Base-by-base conservation (phyloP, 92 coral and sea anemone species). In the Epizoanthus stellaris region DNA sequence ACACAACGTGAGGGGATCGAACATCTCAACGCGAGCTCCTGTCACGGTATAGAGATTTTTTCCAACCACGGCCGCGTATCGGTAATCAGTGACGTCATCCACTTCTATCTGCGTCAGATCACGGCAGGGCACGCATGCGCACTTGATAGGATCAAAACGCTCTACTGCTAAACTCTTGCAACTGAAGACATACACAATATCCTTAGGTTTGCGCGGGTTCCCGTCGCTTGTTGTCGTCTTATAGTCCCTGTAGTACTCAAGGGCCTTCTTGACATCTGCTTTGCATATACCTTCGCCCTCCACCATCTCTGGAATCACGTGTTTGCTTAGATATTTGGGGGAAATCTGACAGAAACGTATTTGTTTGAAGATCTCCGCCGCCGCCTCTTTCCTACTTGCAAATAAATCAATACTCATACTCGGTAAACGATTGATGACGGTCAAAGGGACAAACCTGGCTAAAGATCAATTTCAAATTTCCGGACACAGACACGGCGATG, bases 321-420 rank as follows among this genome's bases (percentile, higher is more conserved):
- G 90, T 54, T 88, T 87, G 38, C 73, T 63, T 38, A 96, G 76
- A 64, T 85, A 83, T 14, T 90, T 83, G 16, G 95, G 86, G 9
- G 94, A 85, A 56, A 96, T 91, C 68, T 96, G 98, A 47, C 92
- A 90, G 71, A 89, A 96, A 59, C 94, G 93, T 20, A 96, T 90
- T 75, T 94, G 93, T n/a, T 81, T 77, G 81, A 96, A 92, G 14
- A 96, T 90, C 25, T 85, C 79, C 43, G 89, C 94, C 23, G 93
- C 95, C 3, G 67, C 45, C 21, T 71, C 87, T 73, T 82, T 70
- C 66, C 98, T 95, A 68, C 49, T 54, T 43, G 10, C 64, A 40
- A 43, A 30, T 13, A 9, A 52, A 52, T 52, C 56, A 52, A 11
- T 13, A 52, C 56, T 52, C 14, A 52, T 52, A 52, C 56, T 2